Evolutionary conservation across 1,140 invertebrate genomes (phyloP), one percentile per base, ranked within the genome.

Genomic region (Druon quercuslanigerum): DNA sequence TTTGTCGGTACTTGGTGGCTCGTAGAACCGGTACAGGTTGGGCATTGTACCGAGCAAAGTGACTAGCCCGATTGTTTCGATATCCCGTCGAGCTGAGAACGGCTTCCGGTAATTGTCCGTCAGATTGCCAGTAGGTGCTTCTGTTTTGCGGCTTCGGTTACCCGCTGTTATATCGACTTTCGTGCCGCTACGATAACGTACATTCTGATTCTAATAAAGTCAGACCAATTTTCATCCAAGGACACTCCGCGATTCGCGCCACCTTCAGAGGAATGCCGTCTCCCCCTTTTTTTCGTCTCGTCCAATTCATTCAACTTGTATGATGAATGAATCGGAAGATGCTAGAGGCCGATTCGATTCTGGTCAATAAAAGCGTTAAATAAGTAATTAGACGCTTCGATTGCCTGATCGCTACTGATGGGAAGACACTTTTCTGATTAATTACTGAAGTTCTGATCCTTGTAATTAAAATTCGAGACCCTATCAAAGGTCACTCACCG

Each of bases 91-190:
- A 76, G 75, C 78, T 74, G 56, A 71, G 75, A 75, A 85, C 79
- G 74, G 78, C 82, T 83, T 84, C 85, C 79, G 83, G 82, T 79
- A 86, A 78, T 82, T 86, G 82, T 81, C 50, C 71, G 72, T 81
- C 82, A 82, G 72, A 78, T 82, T 81, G 78, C 77, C 76, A 17
- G 50, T 74, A 71, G 60, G 52, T 51, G 50, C 60, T 77, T 57
- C 81, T 72, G 76, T 78, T 80, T 82, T 60, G 11, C 76, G 46
- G 66, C 71, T 57, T 66, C 52, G 52, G n/a, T 5, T 54, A 6
- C 52, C 52, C 9, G 40, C 80, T 72, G 77, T 79, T 82, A 79
- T 54, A 46, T 78, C 73, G 46, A 51, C 60, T 51, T 75, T 60
- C 50, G 17, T 16, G 54, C n/a, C 0, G 8, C n/a, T 54, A 6